These are phyloP conservation scores for Phortica okadai DNA, from an alignment of 2,888 invertebrate species.

Conservation along the genomic window DNA sequence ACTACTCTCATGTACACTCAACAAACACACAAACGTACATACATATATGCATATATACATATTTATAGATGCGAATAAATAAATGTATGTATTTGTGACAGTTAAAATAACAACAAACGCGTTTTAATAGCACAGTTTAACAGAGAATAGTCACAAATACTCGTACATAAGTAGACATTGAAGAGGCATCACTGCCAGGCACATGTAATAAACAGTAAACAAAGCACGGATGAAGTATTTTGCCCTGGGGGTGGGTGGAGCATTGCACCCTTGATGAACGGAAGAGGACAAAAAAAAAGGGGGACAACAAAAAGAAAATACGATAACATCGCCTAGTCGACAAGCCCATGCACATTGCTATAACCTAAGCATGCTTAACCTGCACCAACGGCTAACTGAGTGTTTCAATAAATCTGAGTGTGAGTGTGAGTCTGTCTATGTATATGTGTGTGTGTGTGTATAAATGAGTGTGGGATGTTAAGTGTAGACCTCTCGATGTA, in stretches of 20 bases:
- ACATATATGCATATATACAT: constrained; percentile 4
- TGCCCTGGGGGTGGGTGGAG: constrained; percentile 32
- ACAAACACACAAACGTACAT: constrained; percentile 18
- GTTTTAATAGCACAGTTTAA: constrained; percentile 69
- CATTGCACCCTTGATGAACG: constrained; percentile 61
- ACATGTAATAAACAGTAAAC: constrained; percentile 45
- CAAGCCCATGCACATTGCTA: constrained; percentile 41
- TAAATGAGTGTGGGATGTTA: constrained; percentile 27
- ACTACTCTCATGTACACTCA: background rate
- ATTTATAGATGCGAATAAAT: constrained; percentile 9
- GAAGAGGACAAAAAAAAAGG: constrained; percentile 51
- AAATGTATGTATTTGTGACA: constrained; percentile 37
- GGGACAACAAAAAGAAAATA: background rate
- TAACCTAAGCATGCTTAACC: constrained; percentile 39
- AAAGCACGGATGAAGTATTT: background rate
- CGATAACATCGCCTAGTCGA: constrained; percentile 18
- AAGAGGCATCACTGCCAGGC: constrained; percentile 52
- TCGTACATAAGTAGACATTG: constrained; percentile 67
- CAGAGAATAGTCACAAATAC: constrained; percentile 69
- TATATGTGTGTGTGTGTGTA: constrained; percentile 4
- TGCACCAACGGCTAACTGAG: constrained; percentile 45
- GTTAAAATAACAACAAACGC: constrained; percentile 67
- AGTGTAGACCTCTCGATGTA: constrained; percentile 26
- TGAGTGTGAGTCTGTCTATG: background rate
- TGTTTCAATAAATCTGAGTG: constrained; percentile 29